Evolutionary conservation across 2,797 vertebrate species (phyloP).

Genomic region (Enteromius argenteus): DNA sequence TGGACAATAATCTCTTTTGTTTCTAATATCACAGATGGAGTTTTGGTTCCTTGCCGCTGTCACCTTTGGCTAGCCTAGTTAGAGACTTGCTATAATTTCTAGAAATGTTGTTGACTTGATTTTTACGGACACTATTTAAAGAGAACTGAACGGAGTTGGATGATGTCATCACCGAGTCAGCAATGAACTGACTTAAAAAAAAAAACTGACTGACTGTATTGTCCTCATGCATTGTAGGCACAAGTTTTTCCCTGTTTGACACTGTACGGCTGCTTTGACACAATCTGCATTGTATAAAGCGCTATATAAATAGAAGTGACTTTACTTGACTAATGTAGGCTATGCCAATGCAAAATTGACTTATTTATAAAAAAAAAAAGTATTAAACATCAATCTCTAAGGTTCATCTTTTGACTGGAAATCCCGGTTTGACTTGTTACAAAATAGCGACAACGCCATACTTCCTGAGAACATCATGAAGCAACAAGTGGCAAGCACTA

Average conservation of each 20-base stretch:
- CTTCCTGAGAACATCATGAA: background rate
- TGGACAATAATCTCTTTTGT: background rate
- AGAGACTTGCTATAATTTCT: background rate
- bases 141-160: background rate
- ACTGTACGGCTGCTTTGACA: background rate
- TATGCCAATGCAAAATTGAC: background rate
- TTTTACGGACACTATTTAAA: too few species aligned
- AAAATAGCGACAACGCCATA: background rate
- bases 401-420: background rate
- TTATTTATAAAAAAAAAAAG: background rate
- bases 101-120: background rate
- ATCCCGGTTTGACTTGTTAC: background rate
- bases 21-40: background rate
- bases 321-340: background rate
- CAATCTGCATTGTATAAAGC: background rate
- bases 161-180: background rate
- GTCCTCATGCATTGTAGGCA: background rate
- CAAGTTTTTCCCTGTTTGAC: background rate
- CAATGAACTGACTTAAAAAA: background rate
- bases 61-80: background rate
- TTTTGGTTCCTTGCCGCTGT: background rate
- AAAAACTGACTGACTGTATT: too few species aligned
- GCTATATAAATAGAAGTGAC: background rate
- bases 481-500: constrained; percentile 1
- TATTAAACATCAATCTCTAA: too few species aligned